Evolutionary conservation across 2,888 invertebrate genomes (phyloP).

Genomic region (Lasioglossum oenotherae): DNA sequence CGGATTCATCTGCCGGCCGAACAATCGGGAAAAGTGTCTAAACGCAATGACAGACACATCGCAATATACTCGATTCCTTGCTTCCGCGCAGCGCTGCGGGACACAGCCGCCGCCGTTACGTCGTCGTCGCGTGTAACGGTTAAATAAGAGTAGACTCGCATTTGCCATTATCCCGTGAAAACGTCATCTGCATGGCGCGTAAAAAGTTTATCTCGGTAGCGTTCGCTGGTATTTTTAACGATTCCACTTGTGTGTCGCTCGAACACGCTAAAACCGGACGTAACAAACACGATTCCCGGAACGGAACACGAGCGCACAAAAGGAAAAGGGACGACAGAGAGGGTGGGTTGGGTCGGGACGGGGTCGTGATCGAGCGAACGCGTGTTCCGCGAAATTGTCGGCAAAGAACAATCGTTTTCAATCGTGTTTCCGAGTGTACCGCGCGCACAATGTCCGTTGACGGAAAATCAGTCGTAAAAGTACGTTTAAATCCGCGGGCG

Average conservation of each 20-base stretch:
- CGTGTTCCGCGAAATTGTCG: constrained; percentile 32
- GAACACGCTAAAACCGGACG: not conserved
- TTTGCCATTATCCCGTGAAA: not conserved
- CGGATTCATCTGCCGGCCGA: not conserved
- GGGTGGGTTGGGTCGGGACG: not conserved
- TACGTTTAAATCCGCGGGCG: constrained; percentile 62
- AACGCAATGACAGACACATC: not conserved
- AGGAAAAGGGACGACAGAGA: not conserved
- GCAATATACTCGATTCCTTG: not conserved
- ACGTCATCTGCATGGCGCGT: not conserved
- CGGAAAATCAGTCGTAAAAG: constrained; percentile 44
- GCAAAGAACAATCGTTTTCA: constrained; percentile 37
- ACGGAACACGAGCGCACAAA: constrained; percentile 21
- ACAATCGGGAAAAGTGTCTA: not conserved
- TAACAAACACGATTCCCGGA: constrained; percentile 10
- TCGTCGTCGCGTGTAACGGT: not conserved
- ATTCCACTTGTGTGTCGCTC: not conserved
- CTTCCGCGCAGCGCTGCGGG: not conserved
- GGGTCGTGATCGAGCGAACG: not conserved
- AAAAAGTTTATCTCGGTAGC: not conserved
- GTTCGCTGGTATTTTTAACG: not conserved
- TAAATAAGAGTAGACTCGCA: not conserved
- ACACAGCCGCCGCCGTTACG: not conserved
- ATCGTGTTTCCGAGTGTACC: constrained; percentile 35
- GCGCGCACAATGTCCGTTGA: constrained; percentile 43